Evolutionary conservation across 2,888 invertebrate species (phyloP).

Genomic region (Lasioglossum marginatum): DNA sequence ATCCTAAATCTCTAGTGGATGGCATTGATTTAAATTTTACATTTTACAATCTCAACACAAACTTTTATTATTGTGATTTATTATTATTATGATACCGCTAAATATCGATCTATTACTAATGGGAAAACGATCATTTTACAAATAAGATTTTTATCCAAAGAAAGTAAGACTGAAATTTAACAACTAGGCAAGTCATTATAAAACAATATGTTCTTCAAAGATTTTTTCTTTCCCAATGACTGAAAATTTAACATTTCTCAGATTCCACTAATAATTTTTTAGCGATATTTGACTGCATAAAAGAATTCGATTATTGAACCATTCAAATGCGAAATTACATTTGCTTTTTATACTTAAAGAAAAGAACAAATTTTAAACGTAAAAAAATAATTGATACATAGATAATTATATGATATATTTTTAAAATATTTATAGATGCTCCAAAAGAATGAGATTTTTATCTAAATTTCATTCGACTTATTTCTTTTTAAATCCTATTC

Average conservation of each 20-base stretch:
- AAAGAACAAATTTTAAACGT: not conserved
- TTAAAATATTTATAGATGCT: slow-evolving; percentile 16
- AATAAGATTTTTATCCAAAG: slow-evolving; percentile 4
- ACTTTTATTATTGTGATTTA: not conserved
- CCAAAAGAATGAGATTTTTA: not conserved
- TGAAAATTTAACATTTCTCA: slow-evolving; percentile 1
- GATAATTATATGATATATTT: not conserved
- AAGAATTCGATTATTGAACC: not conserved
- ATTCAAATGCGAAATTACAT: not conserved
- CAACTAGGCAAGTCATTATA: not conserved
- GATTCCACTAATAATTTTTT: not conserved
- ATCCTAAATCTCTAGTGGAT: not conserved
- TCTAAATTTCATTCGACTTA: slow-evolving; percentile 15
- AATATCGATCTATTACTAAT: not conserved
- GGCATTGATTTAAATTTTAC: not conserved
- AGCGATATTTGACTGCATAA: not conserved
- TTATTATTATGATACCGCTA: not conserved
- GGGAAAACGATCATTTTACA: not conserved
- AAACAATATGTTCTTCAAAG: not conserved
- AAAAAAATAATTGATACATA: not conserved
- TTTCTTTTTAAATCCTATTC: not conserved
- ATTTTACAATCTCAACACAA: not conserved
- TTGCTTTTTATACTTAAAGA: not conserved
- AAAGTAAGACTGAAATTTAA: not conserved
- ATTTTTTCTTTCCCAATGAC: slow-evolving; percentile 5